Conservation (phyloP, 2,888 invertebrate genomes). For the Dynastes tityus region DNA sequence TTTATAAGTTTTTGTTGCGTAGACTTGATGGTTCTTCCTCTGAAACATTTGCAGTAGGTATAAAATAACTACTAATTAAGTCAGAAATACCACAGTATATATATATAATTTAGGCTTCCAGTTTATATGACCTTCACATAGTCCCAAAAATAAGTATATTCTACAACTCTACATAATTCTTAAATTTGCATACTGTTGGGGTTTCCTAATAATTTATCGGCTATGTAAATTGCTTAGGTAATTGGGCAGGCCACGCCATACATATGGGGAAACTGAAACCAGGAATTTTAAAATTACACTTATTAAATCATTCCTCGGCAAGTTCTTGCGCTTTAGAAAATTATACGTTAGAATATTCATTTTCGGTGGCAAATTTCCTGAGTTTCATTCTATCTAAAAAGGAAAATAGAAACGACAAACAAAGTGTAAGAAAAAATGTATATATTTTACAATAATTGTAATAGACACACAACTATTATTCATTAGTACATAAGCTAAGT, state of each 20-base stretch:
- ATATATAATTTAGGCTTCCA: no score
- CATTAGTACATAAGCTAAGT: no score
- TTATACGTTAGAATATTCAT: conserved; percentile 19
- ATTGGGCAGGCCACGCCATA: neutral
- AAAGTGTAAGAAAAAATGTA: no score
- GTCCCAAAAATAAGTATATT: neutral
- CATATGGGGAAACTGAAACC: neutral
- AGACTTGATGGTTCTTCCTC: no score
- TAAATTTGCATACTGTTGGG: neutral
- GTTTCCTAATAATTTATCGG: neutral
- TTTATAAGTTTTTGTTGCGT: no score
- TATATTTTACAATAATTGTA: no score
- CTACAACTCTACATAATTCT: conserved; percentile 14
- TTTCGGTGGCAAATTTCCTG: neutral
- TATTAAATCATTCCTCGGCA: conserved; percentile 25
- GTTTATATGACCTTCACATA: neutral
- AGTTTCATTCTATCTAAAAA: neutral
- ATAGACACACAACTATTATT: no score
- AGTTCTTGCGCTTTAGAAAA: neutral
- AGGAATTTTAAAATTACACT: conserved; percentile 27
- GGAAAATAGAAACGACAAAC: no score
- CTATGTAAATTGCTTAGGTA: conserved; percentile 1
- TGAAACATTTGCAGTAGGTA: no score
- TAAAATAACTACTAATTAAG: no score
- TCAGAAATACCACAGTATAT: no score